Evolutionary conservation across 2,888 invertebrate genomes (phyloP).

Genomic region (Bedellia somnulentella): DNA sequence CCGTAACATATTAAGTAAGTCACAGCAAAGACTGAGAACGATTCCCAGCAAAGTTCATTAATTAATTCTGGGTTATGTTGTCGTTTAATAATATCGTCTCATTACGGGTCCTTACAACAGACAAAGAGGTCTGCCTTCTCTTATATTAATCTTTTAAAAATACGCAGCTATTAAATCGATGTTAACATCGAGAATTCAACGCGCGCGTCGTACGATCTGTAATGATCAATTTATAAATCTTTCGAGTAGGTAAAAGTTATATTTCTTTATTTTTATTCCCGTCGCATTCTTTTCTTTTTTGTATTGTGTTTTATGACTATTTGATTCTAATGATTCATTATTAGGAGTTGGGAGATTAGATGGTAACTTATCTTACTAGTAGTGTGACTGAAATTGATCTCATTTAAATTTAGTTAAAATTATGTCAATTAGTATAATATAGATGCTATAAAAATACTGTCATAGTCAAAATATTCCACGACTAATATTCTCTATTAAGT

Average conservation of each 20-base stretch:
- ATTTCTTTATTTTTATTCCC: slow-evolving; percentile 51
- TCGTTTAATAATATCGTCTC: slow-evolving; percentile 23
- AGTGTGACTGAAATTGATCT: too few relatives aligned
- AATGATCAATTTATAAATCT: slow-evolving; percentile 57
- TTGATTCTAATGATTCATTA: slow-evolving; percentile 58
- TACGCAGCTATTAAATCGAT: slow-evolving; percentile 45
- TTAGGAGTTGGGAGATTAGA: slow-evolving; percentile 51
- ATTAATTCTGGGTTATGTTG: slow-evolving; percentile 13
- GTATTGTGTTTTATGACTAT: slow-evolving; percentile 63
- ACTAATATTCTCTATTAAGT: too few relatives aligned
- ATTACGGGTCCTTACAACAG: slow-evolving; percentile 15
- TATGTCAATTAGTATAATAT: too few relatives aligned
- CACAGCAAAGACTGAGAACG: too few relatives aligned
- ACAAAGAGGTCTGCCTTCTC: slow-evolving; percentile 24
- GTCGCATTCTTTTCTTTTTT: slow-evolving; percentile 46
- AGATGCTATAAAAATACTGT: too few relatives aligned
- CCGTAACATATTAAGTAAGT: too few relatives aligned
- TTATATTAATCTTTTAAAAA: slow-evolving; percentile 34
- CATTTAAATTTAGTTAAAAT: too few relatives aligned
- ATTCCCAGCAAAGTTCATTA: too few relatives aligned
- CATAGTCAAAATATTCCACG: too few relatives aligned
- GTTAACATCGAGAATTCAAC: slow-evolving; percentile 45
- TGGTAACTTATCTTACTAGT: too few relatives aligned
- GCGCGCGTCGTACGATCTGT: slow-evolving; percentile 46
- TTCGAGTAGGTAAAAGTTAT: slow-evolving; percentile 43